Conservation (phyloP, 2,113 vertebrate genomes). For the Carassius auratus region DNA sequence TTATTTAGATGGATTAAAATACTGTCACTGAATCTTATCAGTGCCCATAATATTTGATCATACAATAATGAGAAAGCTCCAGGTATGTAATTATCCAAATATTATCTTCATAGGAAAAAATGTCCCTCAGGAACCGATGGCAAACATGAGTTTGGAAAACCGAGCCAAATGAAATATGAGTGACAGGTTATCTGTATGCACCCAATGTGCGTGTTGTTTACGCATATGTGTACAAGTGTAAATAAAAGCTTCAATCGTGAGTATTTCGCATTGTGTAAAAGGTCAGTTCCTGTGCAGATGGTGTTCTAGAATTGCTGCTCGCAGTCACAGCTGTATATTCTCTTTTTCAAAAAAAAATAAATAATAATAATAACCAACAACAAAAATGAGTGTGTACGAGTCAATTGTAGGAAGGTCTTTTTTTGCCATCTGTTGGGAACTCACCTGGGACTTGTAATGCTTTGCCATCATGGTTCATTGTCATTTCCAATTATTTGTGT, state of each 20-base stretch:
- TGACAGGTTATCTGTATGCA: neutral
- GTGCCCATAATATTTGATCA: neutral
- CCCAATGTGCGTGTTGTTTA: neutral
- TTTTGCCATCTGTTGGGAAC: slow-evolving; percentile 46
- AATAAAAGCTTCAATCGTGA: slow-evolving; percentile 15
- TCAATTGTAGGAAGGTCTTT: slow-evolving; percentile 43
- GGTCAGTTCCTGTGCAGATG: slow-evolving; percentile 46
- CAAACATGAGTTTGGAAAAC: neutral
- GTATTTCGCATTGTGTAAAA: slow-evolving; percentile 38
- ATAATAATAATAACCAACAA: neutral
- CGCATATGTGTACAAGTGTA: neutral
- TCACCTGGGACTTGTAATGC: slow-evolving; percentile 51
- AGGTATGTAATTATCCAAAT: neutral
- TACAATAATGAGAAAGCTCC: neutral
- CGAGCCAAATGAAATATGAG: slow-evolving; percentile 13
- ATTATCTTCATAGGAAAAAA: neutral
- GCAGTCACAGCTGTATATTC: slow-evolving; percentile 32
- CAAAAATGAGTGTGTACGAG: slow-evolving; percentile 42
- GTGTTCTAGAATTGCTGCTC: slow-evolving; percentile 30
- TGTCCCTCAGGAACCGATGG: neutral
- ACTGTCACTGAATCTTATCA: neutral
- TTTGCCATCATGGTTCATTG: slow-evolving; percentile 40
- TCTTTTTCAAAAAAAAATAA: slow-evolving; percentile 8
- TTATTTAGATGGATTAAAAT: neutral
- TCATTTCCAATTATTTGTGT: slow-evolving; percentile 47